Conservation (phyloP, 2,113 vertebrate species). For the Microtus oregoni region DNA sequence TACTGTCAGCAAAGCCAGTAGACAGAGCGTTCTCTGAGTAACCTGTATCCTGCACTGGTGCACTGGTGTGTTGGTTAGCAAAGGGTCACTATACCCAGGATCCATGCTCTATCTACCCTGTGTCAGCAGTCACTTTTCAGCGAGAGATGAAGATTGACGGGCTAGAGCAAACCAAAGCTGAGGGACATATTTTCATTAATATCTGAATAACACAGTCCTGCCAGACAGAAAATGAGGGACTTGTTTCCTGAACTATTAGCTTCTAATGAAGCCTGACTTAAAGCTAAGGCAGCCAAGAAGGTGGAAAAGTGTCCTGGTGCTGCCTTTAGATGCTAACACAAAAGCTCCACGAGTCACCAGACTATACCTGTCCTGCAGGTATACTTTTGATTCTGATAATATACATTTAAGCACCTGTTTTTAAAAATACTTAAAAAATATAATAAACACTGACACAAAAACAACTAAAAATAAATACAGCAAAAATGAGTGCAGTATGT, state of each 20-base stretch:
- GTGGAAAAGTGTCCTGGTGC: neutral
- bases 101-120: neutral
- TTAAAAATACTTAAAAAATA: neutral
- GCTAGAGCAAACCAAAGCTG: neutral
- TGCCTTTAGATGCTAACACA: neutral
- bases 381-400: slow-evolving; percentile 12
- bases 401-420: neutral
- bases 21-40: neutral
- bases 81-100: neutral
- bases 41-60: neutral
- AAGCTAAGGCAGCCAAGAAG: neutral
- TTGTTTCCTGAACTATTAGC: neutral
- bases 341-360: neutral
- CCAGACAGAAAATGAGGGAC: neutral
- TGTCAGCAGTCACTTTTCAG: neutral
- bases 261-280: neutral
- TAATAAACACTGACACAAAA: neutral
- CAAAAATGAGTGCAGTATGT: neutral
- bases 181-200: neutral
- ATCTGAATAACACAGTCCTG: neutral
- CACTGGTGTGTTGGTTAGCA: neutral
- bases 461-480: neutral
- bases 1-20: neutral
- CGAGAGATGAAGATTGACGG: neutral
- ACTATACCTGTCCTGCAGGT: neutral